Conservation (phyloP, 2,113 vertebrate species). For the Theristicus caerulescens region DNA sequence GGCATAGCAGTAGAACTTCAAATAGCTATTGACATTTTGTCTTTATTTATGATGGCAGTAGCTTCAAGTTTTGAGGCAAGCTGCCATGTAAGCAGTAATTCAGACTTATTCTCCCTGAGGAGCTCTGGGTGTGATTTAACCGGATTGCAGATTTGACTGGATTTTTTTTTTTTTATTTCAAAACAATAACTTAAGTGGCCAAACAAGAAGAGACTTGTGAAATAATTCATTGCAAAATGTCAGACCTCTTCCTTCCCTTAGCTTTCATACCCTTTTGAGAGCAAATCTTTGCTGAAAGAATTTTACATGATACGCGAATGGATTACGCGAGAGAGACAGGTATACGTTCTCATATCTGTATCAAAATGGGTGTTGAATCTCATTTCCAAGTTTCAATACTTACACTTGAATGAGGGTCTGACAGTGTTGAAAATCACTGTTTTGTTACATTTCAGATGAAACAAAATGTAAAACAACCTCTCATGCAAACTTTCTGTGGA, state of each 20-base stretch:
- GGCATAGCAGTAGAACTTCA: background rate
- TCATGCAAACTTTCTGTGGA: background rate
- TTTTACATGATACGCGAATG: background rate
- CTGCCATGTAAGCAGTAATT: background rate
- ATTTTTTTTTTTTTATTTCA: background rate
- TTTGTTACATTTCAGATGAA: background rate
- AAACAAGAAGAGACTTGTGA: background rate
- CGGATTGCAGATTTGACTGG: background rate
- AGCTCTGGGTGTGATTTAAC: background rate
- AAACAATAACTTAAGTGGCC: background rate
- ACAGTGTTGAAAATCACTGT: background rate
- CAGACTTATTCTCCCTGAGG: background rate
- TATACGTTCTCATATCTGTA: background rate
- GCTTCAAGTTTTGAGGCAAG: constrained; percentile 6
- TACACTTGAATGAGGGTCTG: background rate
- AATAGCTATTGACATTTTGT: background rate
- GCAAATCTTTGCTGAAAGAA: background rate
- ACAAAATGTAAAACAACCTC: background rate
- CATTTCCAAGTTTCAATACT: background rate
- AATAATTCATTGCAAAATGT: background rate
- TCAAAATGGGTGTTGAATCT: background rate
- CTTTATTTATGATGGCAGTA: constrained; percentile 20
- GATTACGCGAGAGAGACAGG: background rate
- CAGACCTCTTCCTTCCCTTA: background rate
- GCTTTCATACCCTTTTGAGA: background rate